Evolutionary conservation across 1,140 invertebrate genomes (phyloP), one percentile per base, ranked within the genome.

Genomic region (Onthophagus taurus): DNA sequence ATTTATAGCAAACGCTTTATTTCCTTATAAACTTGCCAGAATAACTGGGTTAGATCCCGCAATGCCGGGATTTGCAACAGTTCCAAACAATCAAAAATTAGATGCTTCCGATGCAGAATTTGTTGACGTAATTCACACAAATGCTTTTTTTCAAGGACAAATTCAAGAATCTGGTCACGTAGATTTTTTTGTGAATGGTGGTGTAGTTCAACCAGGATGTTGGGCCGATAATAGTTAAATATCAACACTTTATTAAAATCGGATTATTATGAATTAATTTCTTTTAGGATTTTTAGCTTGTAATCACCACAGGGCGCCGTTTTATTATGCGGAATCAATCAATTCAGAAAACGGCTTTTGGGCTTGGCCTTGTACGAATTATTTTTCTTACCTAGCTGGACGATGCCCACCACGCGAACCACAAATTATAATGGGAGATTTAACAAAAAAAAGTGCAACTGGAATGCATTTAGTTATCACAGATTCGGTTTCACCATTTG

Each of bases 41-140:
- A 78, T 83, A 33, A 83, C 80, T 1, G 72, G 70, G 0, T 51
- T 83, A 12, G 81, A 83, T 59, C 80, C 81, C 1, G 81, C 81
- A 0, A 68, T 80, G 66, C 80, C 80, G 0, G 55, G 78, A 0
- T 83, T 81, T 51, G 65, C 74, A 0, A 73, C 71, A 2, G 65
- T 69, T 0, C 52, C 60, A 7, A 57, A 56, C 1, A 60, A 77
- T 49, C 68, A 68, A 11, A 80, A 83, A 48, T 61, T 89, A 7
- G 83, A 87, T 57, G 59, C 74, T 1, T 63, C 60, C 3, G 83
- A 88, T 53, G 83, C 79, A 0, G 45, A 64, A 0, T 84, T 83
- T 53, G 82, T 86, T 4, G 82, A 85, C 57, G 74, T 83, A 0
- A 74, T 84, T 31, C 84, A 88, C 44, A 83, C 83, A 0, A 84